A percentile compares a stretch with the other conserved stretches of the same genome.
These are phyloP conservation scores for Xiphydria camelus DNA, from an alignment of 2,888 invertebrate species.

Conservation along the genomic window DNA sequence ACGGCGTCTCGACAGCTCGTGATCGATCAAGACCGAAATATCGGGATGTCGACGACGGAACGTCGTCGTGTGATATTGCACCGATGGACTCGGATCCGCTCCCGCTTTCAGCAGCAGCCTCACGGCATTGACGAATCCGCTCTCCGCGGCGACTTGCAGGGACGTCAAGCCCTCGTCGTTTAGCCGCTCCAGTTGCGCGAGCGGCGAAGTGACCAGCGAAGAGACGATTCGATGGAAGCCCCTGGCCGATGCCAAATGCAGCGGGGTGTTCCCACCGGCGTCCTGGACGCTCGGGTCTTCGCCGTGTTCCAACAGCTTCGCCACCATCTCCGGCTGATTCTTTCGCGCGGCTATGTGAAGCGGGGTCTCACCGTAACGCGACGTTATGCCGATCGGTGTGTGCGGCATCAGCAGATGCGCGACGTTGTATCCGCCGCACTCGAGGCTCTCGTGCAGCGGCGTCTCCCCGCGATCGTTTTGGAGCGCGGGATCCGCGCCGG, in stretches of 20 bases:
- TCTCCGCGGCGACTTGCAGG: slow-evolving; percentile 54
- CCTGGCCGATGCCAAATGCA: slow-evolving; percentile 54
- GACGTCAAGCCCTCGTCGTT: slow-evolving; percentile 51
- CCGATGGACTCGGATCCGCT: slow-evolving; percentile 39
- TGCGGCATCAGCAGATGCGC: slow-evolving; percentile 36
- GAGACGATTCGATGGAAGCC: slow-evolving; percentile 52
- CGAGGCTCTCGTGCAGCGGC: slow-evolving; percentile 47
- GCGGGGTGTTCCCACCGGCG: slow-evolving; percentile 51
- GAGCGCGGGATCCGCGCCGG: slow-evolving; percentile 48
- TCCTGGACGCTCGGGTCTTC: slow-evolving; percentile 48
- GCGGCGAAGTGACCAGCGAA: slow-evolving; percentile 43
- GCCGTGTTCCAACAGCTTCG: slow-evolving; percentile 39
- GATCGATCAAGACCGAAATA: slow-evolving; percentile 38
- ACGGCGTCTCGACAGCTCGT: slow-evolving; percentile 44
- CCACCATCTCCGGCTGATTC: slow-evolving; percentile 42
- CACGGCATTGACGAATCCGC: slow-evolving; percentile 51
- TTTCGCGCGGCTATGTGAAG: slow-evolving; percentile 52
- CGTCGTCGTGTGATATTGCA: slow-evolving; percentile 31
- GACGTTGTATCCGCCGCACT: slow-evolving; percentile 41
- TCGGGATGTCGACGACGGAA: slow-evolving; percentile 41
- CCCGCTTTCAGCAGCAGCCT: slow-evolving; percentile 39
- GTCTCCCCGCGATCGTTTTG: slow-evolving; percentile 56
- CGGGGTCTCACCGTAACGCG: slow-evolving; percentile 51
- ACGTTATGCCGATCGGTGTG: slow-evolving; percentile 37
- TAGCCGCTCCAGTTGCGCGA: slow-evolving; percentile 47